A percentile compares a stretch with the other conserved stretches of the same genome.
phyloP scores from a whole-genome alignment of 2,888 invertebrate species.

The Acanthosepion pharaonis region DNA sequence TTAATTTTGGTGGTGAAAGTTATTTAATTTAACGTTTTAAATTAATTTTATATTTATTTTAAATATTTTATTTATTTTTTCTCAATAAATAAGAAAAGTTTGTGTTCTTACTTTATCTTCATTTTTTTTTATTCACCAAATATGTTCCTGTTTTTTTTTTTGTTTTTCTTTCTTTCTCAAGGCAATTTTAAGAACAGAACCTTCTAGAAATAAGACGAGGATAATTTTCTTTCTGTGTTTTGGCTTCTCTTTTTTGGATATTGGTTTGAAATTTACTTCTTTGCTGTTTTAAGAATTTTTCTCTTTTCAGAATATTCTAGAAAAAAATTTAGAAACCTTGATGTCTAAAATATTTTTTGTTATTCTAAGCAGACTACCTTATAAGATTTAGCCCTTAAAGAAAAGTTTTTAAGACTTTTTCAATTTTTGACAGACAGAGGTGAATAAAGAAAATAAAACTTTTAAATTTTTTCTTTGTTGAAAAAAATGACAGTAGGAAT shows the following conservation, averaged over 20 bases:
- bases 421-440: conserved; percentile 33
- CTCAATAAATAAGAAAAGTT: conserved; percentile 17
- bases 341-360: background rate
- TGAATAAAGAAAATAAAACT: conserved; percentile 10
- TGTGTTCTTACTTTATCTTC: background rate
- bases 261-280: conserved; percentile 8
- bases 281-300: background rate
- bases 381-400: background rate
- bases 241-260: conserved; percentile 13
- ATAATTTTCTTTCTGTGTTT: background rate
- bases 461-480: background rate
- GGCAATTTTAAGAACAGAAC: conserved; percentile 13
- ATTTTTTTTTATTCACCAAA: background rate
- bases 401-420: background rate
- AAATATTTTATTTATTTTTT: conserved; percentile 33
- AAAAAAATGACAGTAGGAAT: background rate
- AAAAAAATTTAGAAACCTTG: background rate
- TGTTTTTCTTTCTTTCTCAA: background rate
- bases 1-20: background rate
- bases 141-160: background rate
- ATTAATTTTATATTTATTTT: too few species aligned
- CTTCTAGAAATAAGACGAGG: conserved; percentile 11
- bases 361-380: conserved; percentile 10
- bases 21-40: too few species aligned
- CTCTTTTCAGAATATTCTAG: conserved; percentile 33